These are phyloP conservation scores for Aporophyla lueneburgensis DNA, from an alignment of 2,888 invertebrate species.

Conservation along the genomic window DNA sequence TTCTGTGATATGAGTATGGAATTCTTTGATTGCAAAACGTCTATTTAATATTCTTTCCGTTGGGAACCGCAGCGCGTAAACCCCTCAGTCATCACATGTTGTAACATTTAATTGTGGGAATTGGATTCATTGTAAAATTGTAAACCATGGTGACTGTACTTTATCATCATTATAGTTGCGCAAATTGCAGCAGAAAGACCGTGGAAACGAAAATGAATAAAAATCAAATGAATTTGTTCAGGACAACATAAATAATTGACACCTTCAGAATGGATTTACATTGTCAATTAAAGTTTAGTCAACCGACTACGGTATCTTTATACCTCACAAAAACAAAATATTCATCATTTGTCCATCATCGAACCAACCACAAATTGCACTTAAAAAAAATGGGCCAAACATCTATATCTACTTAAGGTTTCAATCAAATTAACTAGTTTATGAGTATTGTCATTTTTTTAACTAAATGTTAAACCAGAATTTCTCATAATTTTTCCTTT, in stretches of 20 bases:
- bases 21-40: slow-evolving; percentile 28
- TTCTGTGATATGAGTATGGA: slow-evolving; percentile 2
- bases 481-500: no score
- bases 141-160: slow-evolving; percentile 41
- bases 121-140: slow-evolving; percentile 49
- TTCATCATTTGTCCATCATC: not conserved
- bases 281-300: not conserved
- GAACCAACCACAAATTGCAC: not conserved
- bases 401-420: no score
- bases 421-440: no score
- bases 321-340: not conserved
- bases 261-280: not conserved
- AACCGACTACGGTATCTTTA: not conserved
- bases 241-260: not conserved
- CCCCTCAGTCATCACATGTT: slow-evolving; percentile 26
- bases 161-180: slow-evolving; percentile 43
- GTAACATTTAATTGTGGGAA: slow-evolving; percentile 62
- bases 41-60: slow-evolving; percentile 34
- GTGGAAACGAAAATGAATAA: slow-evolving; percentile 39
- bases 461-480: no score
- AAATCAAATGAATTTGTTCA: not conserved
- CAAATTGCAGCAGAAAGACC: slow-evolving; percentile 28
- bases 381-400: not conserved
- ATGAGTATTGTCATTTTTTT: no score
- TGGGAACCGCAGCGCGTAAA: slow-evolving; percentile 50